Percentiles rank a stretch among this genome's conserved stretches.
phyloP scores from a whole-genome alignment of 2,888 invertebrate genomes.

The Mantis religiosa region DNA sequence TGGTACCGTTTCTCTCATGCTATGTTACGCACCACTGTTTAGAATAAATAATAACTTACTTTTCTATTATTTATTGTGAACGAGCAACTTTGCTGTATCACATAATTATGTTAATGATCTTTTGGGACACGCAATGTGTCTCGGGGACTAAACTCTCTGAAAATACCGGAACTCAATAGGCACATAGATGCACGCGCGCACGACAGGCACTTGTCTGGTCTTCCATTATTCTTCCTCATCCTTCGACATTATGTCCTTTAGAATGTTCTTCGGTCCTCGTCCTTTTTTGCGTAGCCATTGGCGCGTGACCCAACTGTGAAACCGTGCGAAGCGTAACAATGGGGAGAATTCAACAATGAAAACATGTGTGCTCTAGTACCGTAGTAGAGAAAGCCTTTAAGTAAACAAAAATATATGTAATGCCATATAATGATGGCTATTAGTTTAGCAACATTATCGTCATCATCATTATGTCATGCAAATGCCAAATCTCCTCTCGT shows the following conservation, averaged over 20 bases:
- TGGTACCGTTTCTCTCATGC: no score
- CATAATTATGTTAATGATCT: background rate
- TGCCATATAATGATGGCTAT: background rate
- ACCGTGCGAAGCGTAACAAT: background rate
- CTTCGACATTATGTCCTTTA: background rate
- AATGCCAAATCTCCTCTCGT: background rate
- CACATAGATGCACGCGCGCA: background rate
- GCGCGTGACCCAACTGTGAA: background rate
- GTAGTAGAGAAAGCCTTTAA: background rate
- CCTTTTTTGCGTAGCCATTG: background rate
- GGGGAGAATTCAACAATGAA: background rate
- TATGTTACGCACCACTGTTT: background rate
- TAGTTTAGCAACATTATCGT: background rate
- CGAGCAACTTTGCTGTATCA: background rate
- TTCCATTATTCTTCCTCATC: background rate
- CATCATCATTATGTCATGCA: background rate
- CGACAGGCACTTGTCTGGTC: background rate
- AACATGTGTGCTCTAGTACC: background rate
- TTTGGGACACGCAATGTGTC: background rate
- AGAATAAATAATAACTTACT: background rate
- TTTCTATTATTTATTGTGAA: background rate
- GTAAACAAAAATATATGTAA: background rate
- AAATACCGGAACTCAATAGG: background rate
- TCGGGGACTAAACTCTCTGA: background rate
- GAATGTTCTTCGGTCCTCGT: background rate